Base-by-base conservation (phyloP, 2,797 vertebrate species). In the Eupleurogrammus muticus region DNA sequence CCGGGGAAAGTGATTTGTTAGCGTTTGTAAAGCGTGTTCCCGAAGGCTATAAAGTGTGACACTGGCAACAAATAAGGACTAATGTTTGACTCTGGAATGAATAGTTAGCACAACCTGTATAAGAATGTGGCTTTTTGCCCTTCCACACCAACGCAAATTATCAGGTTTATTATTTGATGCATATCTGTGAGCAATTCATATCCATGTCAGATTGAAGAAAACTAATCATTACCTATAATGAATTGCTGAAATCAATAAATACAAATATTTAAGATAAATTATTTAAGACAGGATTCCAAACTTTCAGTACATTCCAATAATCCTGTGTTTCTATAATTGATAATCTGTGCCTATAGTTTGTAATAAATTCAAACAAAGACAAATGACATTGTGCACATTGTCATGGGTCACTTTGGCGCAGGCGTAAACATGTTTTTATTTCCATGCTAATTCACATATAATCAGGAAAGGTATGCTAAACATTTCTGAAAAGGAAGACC, bases 51-150 rank as follows among this genome's bases (percentile, higher is more conserved):
- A 90, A 91, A 90, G 87, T 84, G 81, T 80, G 90, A 87, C 84
- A 90, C 82, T 16, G 48, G 80, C 83, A 83, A 87, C 90, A 91
- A 92, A 92, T 87, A 90, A 92, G 83, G 87, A 91, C 87, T 87
- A 91, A 92, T 93, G 88, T 61, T 75, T 79, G 47, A 28, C 61
- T 82, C 87, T 77, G 69, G 83, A 87, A 89, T 90, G 85, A 88
- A 88, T 88, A 88, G 85, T 85, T 85, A 89, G 87, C 71, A 81
- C 82, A 77, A 88, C 75, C 73, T 82, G 79, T 84, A 82, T 82
- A 83, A 80, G 77, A 84, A 77, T 82, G 82, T 80, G 78, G 28
- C 28, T 79, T 78, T 59, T 42, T 77, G 68, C 73, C 66, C 78
- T 86, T 87, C 75, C 58, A 62, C 66, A 23, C 58, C 19, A 52